Evolutionary conservation across 2,113 vertebrate species (phyloP).

Genomic region (Microcebus jonahi): DNA sequence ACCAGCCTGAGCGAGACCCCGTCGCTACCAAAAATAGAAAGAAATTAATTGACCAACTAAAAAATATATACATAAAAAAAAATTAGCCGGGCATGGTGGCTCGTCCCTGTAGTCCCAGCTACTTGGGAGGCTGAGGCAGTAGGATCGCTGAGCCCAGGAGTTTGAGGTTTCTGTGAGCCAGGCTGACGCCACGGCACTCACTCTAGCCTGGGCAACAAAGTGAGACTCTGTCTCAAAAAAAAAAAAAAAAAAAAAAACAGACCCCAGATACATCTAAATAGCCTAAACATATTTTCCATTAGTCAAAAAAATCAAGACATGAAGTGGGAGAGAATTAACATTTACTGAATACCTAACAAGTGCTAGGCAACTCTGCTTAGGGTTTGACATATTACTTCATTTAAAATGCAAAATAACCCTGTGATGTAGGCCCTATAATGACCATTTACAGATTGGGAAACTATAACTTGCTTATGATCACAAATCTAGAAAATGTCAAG

Average conservation of each 20-base stretch:
- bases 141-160: too few relatives aligned
- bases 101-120: too few relatives aligned
- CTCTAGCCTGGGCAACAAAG: too few relatives aligned
- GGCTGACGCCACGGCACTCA: too few relatives aligned
- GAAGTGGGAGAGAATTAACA: background rate
- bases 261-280: background rate
- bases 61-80: too few relatives aligned
- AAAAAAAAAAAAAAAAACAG: conserved; percentile 51
- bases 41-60: too few relatives aligned
- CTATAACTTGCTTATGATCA: background rate
- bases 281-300: background rate
- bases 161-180: too few relatives aligned
- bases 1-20: too few relatives aligned
- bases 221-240: too few relatives aligned
- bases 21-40: too few relatives aligned
- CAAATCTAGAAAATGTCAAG: conserved; percentile 35
- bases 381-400: background rate
- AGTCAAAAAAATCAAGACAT: background rate
- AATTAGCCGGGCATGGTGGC: too few relatives aligned
- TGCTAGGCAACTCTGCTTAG: background rate
- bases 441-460: background rate
- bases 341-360: background rate
- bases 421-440: background rate
- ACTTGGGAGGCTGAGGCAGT: too few relatives aligned
- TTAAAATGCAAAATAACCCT: conserved; percentile 7